Base-by-base conservation (phyloP, 2,113 vertebrate species). In the Guaruba guarouba region DNA sequence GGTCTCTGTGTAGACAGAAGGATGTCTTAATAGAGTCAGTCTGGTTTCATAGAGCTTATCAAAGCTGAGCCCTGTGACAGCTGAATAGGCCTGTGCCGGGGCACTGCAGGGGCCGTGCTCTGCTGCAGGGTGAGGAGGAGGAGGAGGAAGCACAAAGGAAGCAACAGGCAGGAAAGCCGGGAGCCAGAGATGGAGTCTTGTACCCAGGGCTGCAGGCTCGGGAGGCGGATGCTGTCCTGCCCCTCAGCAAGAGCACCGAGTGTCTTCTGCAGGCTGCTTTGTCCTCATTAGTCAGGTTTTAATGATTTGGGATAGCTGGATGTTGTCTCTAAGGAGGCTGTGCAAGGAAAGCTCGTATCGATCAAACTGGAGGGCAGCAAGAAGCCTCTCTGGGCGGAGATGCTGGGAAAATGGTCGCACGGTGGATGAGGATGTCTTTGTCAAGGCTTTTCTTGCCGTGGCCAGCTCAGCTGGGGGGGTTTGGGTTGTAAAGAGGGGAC, bases 1-100 rank as follows among this genome's bases (percentile, higher is more conserved):
- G 97, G 96, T 87, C 97, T 97, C 93, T 5, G 17, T 85, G 90
- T 93, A 96, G 97, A 96, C 97, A 96, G 98, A 82, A 78, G 48
- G 95, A 97, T 96, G 96, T 97, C 96, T 97, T 97, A 88, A 97
- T 96, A 91, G 97, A 97, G 97, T 89, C 95, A 68, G 94, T 59
- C 79, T 91, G 92, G 96, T 97, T 95, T 89, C 17, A 24, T n/a
- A 8, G 88, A 73, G 92, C 97, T 97, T 97, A 96, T 97, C 96
- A 87, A 77, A 93, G 93, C 92, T 71, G 92, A 97, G 95, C 92
- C 77, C 73, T 91, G 85, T 84, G 97, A 97, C 97, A 97, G 97
- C 96, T 96, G 95, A 97, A 83, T 91, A 87, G 96, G 92, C 81
- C 94, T 74, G 92, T 82, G 82, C 95, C 0, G 1, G 79, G 90